phyloP scores from a whole-genome alignment of 2,113 vertebrate species.

The Rhinolophus sinicus region DNA sequence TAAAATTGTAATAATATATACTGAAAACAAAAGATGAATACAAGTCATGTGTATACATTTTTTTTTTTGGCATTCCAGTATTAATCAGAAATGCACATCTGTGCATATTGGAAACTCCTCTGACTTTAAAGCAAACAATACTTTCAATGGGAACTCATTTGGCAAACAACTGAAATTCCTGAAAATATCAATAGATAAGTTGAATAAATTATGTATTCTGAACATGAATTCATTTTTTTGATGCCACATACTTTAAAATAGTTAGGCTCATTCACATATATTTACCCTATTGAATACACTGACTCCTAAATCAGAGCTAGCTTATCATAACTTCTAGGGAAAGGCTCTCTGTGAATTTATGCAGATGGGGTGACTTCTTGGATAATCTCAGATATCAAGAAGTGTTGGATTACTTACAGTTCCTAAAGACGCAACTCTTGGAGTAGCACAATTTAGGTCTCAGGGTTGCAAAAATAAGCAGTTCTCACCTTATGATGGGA shows the following conservation, averaged over 20 bases:
- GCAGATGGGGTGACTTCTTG: background rate
- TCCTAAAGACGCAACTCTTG: background rate
- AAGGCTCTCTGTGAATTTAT: background rate
- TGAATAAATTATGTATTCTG: background rate
- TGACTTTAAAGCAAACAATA: background rate
- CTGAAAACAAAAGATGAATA: too few species aligned
- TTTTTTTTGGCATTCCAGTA: too few species aligned
- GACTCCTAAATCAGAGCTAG: background rate
- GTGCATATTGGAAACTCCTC: background rate
- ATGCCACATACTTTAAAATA: background rate
- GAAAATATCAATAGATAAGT: background rate
- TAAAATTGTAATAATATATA: too few species aligned
- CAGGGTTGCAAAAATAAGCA: background rate
- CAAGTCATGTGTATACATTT: too few species aligned
- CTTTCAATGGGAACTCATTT: background rate
- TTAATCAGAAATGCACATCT: background rate
- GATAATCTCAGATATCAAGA: background rate
- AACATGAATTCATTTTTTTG: background rate
- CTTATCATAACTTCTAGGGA: too few species aligned
- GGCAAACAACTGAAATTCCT: background rate
- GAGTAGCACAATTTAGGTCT: background rate
- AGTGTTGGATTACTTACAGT: background rate
- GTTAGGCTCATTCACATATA: background rate
- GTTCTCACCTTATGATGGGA: background rate
- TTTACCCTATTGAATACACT: background rate